Percentiles rank a stretch among this genome's conserved stretches.
Conservation (phyloP, 2,113 vertebrate genomes). For the Microcebus griseorufus region DNA sequence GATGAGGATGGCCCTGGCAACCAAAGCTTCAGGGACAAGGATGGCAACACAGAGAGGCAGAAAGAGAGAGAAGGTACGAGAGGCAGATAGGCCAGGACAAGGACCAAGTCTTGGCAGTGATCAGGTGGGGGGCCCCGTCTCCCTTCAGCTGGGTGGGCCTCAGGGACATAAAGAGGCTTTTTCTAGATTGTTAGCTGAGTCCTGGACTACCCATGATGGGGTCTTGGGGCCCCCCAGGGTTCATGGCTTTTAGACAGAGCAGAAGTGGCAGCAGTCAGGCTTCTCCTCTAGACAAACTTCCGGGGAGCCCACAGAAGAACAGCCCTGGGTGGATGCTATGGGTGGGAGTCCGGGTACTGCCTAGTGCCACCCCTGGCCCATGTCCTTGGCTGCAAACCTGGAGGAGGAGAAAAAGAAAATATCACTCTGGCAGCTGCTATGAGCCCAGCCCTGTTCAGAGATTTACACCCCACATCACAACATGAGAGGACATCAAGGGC, state of each 20-base stretch:
- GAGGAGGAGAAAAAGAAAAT: slow-evolving; percentile 15
- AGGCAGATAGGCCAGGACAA: neutral
- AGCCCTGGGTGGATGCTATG: neutral
- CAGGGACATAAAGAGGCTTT: neutral
- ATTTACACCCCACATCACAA: neutral
- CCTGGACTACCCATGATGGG: neutral
- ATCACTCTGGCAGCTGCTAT: neutral
- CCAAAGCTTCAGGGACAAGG: neutral
- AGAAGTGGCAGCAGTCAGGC: neutral
- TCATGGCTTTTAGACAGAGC: neutral
- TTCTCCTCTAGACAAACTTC: neutral
- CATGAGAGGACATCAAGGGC: neutral
- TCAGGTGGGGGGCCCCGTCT: neutral
- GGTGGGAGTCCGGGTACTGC: neutral
- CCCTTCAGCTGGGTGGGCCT: neutral
- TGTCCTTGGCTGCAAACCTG: neutral
- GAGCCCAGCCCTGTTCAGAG: neutral
- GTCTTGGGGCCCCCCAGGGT: neutral
- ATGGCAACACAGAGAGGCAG: neutral
- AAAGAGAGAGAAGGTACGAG: neutral
- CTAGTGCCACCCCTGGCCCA: neutral
- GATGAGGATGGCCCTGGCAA: neutral
- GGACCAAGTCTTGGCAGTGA: neutral
- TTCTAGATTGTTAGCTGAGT: neutral
- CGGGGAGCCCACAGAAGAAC: neutral